These are phyloP conservation scores for Carassius auratus DNA, from an alignment of 2,113 vertebrate genomes.

Conservation along the genomic window DNA sequence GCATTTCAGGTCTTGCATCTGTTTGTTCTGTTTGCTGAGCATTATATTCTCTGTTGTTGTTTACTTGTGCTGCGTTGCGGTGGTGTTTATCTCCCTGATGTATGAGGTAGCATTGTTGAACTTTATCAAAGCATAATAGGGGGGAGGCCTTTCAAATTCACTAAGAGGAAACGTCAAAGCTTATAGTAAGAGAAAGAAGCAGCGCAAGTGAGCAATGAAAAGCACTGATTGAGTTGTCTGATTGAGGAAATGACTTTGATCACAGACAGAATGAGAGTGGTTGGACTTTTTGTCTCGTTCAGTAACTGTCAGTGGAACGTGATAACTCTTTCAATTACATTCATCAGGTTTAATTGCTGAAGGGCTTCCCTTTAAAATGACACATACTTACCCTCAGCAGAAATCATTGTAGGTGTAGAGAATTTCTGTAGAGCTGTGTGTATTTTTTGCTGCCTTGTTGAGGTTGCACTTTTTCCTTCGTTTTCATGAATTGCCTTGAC, in stretches of 20 bases:
- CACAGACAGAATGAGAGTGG: background rate
- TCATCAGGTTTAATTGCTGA: constrained; percentile 3
- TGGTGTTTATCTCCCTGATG: constrained; percentile 19
- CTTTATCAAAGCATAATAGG: constrained; percentile 8
- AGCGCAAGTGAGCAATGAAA: background rate
- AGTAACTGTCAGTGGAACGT: background rate
- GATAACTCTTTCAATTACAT: background rate
- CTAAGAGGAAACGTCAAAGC: background rate
- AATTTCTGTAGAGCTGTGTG: background rate
- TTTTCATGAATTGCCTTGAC: constrained; percentile 28
- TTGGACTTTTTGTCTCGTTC: constrained; percentile 20
- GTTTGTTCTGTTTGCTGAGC: constrained; percentile 15
- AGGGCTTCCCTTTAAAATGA: background rate
- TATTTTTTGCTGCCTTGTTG: constrained; percentile 11
- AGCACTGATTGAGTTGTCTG: background rate
- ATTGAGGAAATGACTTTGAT: constrained; percentile 30
- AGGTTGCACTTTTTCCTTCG: constrained; percentile 23
- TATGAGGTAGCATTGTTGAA: background rate
- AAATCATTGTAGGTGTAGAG: constrained; percentile 1
- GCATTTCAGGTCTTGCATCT: constrained; percentile 1
- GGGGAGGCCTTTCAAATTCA: background rate
- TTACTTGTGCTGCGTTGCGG: background rate
- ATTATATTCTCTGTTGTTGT: background rate
- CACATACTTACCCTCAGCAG: background rate
- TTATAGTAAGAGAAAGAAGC: background rate